A percentile compares a stretch with the other conserved stretches of the same genome.
Conservation (phyloP, 2,113 vertebrate genomes). For the Pagrus major region DNA sequence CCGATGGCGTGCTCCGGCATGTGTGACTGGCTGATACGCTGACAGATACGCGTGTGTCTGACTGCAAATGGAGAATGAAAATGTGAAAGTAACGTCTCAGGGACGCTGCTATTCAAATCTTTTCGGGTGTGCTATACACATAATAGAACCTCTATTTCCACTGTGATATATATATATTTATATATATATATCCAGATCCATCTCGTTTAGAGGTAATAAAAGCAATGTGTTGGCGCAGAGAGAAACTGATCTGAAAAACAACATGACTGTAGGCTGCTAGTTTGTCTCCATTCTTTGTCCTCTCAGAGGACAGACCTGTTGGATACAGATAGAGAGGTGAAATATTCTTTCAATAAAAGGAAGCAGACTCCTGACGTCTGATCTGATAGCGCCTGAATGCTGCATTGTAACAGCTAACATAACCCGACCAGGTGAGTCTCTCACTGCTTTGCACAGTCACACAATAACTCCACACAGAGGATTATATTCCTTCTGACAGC, state of each 20-base stretch:
- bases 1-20: background rate
- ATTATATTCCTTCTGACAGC: conserved; percentile 65
- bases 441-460: conserved; percentile 27
- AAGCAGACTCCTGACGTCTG: conserved; percentile 46
- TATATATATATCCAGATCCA: conserved; percentile 1
- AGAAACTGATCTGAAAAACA: conserved; percentile 16
- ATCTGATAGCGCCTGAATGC: conserved; percentile 66
- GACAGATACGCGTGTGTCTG: conserved; percentile 28
- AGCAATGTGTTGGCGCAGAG: background rate
- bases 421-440: conserved; percentile 38
- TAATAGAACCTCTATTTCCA: conserved; percentile 27
- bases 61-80: conserved; percentile 50
- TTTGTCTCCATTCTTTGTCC: conserved; percentile 41
- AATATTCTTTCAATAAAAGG: conserved; percentile 60
- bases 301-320: conserved; percentile 20
- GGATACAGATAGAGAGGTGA: conserved; percentile 35
- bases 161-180: conserved; percentile 10
- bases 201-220: conserved; percentile 32
- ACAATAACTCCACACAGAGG: conserved; percentile 56
- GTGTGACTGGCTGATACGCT: conserved; percentile 27
- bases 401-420: conserved; percentile 49
- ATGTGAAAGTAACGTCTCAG: conserved; percentile 11
- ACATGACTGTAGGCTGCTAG: background rate
- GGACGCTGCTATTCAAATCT: conserved; percentile 45
- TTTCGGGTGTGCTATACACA: conserved; percentile 18